Evolutionary conservation across 2,888 invertebrate genomes (phyloP).

Genomic region (Pachydiplax longipennis): DNA sequence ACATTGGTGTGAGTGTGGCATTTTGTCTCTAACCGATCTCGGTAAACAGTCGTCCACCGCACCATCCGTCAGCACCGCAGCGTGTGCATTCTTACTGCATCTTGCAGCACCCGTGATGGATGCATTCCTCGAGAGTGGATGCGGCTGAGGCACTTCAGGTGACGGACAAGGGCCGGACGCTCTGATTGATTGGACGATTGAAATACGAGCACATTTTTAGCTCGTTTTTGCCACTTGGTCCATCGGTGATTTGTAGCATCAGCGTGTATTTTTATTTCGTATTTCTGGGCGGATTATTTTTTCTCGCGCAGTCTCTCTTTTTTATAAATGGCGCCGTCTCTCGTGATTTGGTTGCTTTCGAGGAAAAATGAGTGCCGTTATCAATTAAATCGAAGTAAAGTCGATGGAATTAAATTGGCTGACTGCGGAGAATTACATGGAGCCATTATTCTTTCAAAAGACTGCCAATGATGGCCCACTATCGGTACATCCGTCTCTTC

Average conservation of each 20-base stretch:
- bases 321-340: constrained; percentile 12
- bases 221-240: neutral
- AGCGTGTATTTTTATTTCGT: neutral
- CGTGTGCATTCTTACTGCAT: neutral
- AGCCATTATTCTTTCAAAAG: constrained; percentile 18
- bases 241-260: constrained; percentile 14
- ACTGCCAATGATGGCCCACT: constrained; percentile 15
- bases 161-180: neutral
- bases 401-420: constrained; percentile 24
- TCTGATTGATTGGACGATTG: neutral
- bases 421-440: constrained; percentile 4
- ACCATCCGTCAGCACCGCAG: neutral
- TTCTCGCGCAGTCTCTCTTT: neutral
- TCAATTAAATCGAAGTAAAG: constrained; percentile 20
- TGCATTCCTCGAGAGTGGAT: neutral
- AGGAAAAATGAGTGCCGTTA: neutral
- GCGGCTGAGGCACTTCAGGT: neutral
- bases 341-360: constrained; percentile 22
- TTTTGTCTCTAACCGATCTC: no score
- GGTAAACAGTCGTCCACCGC: neutral
- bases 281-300: neutral
- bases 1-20: no score
- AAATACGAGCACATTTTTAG: neutral
- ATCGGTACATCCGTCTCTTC: neutral
- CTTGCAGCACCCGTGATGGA: neutral